A percentile compares a stretch with the other conserved stretches of the same genome.
phyloP scores from a whole-genome alignment of 2,888 invertebrate genomes.

The Dioctria rufipes region DNA sequence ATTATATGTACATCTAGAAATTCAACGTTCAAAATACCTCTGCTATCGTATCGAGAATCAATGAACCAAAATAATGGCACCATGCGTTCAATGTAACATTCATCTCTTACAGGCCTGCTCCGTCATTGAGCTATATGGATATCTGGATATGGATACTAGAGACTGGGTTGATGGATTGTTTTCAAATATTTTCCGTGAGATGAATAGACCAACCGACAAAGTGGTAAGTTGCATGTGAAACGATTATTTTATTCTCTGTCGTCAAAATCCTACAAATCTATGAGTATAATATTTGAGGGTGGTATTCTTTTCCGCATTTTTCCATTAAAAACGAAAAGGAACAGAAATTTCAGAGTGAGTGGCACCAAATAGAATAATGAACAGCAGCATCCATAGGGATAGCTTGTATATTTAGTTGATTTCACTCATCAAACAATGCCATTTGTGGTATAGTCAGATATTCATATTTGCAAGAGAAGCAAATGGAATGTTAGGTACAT shows the following conservation, averaged over 20 bases:
- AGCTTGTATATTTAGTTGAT: conserved; percentile 38
- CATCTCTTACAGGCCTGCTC: conserved; percentile 79
- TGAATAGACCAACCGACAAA: conserved; percentile 80
- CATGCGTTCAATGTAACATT: conserved; percentile 37
- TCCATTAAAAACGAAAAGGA: conserved; percentile 28
- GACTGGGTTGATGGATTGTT: conserved; percentile 96
- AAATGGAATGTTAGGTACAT: neutral
- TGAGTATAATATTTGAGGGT: neutral
- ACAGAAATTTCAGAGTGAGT: neutral
- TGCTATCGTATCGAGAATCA: conserved; percentile 48
- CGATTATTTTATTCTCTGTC: neutral
- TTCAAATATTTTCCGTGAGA: conserved; percentile 91
- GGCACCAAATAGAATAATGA: conserved; percentile 50
- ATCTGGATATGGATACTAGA: conserved; percentile 86
- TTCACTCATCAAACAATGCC: conserved; percentile 28
- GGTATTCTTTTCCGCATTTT: conserved; percentile 28
- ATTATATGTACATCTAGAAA: neutral
- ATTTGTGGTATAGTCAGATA: conserved; percentile 32
- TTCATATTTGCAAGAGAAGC: conserved; percentile 30
- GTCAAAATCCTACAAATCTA: neutral
- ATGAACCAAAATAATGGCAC: conserved; percentile 51
- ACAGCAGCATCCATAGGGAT: conserved; percentile 15
- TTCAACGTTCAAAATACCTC: conserved; percentile 28
- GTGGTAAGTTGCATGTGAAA: conserved; percentile 65
- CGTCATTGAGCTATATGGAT: conserved; percentile 91